Evolutionary conservation across 1,140 invertebrate genomes (phyloP).

Genomic region (Zaprionus inermis): DNA sequence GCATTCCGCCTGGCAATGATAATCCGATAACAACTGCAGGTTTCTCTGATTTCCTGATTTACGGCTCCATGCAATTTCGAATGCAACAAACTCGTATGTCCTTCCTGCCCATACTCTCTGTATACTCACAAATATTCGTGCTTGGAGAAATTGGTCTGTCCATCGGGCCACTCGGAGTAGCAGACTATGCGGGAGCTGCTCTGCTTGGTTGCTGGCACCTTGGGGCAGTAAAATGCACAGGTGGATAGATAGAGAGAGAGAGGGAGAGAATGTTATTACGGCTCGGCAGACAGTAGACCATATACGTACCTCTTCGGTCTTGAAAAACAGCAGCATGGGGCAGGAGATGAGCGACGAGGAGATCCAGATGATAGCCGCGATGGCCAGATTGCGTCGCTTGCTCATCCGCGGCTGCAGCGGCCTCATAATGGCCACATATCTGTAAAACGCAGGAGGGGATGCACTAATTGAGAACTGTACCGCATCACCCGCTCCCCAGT

Average conservation of each 20-base stretch:
- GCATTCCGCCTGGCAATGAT: constrained; percentile 13
- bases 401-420: constrained; percentile 94
- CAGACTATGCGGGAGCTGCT: constrained; percentile 88
- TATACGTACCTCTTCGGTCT: constrained; percentile 86
- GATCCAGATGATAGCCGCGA: constrained; percentile 92
- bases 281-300: not conserved
- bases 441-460: constrained; percentile 79
- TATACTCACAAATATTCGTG: constrained; percentile 92
- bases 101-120: not conserved
- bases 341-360: constrained; percentile 90
- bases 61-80: constrained; percentile 29
- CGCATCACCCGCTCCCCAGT: no score
- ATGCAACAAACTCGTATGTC: constrained; percentile 23
- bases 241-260: not conserved
- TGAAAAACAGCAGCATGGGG: constrained; percentile 93
- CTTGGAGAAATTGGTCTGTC: constrained; percentile 88
- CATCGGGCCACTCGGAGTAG: constrained; percentile 93
- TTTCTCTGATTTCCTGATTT: constrained; percentile 53
- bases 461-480: not conserved
- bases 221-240: constrained; percentile 8
- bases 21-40: constrained; percentile 33
- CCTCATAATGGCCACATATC: constrained; percentile 96
- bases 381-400: constrained; percentile 90
- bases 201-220: constrained; percentile 84
- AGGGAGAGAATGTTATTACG: not conserved